phyloP scores from a whole-genome alignment of 2,113 vertebrate genomes.

The Orientallactaga bullata region DNA sequence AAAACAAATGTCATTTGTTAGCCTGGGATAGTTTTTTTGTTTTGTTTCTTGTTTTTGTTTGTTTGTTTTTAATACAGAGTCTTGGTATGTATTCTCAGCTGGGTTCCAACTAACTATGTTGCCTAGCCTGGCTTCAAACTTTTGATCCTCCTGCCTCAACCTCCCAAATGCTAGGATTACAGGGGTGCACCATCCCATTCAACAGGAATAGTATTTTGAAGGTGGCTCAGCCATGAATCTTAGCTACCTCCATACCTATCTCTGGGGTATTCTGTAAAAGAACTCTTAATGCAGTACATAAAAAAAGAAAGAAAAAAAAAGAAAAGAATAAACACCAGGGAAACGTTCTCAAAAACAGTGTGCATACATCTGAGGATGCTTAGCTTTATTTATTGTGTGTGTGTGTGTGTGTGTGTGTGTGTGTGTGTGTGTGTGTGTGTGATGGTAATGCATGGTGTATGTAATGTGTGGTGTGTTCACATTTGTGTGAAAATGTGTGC shows the following conservation, averaged over 20 bases:
- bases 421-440: too few relatives aligned
- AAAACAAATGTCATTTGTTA: background rate
- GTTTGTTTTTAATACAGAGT: background rate
- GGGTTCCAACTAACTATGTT: background rate
- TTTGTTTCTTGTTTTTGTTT: background rate
- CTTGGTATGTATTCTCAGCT: background rate
- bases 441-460: too few relatives aligned
- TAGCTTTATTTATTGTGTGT: too few relatives aligned
- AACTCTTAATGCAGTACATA: background rate
- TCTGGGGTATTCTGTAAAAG: background rate
- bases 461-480: too few relatives aligned
- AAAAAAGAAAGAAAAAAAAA: too few relatives aligned
- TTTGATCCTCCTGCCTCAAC: background rate
- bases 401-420: too few relatives aligned
- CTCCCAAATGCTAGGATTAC: background rate
- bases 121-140: background rate
- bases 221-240: background rate
- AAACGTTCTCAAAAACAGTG: background rate
- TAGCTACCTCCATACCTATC: background rate
- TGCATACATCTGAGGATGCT: fast-evolving
- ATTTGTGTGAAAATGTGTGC: too few relatives aligned
- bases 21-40: background rate
- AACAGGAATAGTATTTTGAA: background rate
- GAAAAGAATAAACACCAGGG: background rate
- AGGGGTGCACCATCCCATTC: background rate